These are phyloP conservation scores for Drosophila tani DNA, from an alignment of 1,140 invertebrate species.

Conservation along the genomic window DNA sequence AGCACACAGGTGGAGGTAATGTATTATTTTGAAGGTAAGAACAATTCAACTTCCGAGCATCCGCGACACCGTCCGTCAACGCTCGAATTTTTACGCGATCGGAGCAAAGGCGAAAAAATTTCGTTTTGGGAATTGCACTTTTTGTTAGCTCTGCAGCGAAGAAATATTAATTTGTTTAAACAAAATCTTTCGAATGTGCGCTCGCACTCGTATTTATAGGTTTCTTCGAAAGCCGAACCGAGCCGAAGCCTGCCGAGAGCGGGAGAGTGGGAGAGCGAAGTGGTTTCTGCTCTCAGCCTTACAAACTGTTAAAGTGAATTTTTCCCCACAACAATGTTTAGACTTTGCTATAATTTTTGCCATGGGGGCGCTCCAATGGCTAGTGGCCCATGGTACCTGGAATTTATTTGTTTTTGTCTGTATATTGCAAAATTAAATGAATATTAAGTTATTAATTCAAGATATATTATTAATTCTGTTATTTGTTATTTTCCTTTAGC, in stretches of 20 bases:
- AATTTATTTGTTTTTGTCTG: too few species aligned
- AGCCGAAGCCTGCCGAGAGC: neutral
- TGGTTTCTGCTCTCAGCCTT: neutral
- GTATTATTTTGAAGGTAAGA: neutral
- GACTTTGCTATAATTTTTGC: neutral
- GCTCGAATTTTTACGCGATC: constrained; percentile 10
- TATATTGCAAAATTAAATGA: too few species aligned
- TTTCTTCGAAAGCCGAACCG: neutral
- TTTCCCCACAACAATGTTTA: constrained; percentile 1
- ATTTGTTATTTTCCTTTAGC: too few species aligned
- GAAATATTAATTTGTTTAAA: neutral
- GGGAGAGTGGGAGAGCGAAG: neutral
- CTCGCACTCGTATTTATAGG: constrained; percentile 7
- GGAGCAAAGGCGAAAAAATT: neutral
- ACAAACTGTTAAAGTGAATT: neutral
- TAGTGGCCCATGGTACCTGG: neutral
- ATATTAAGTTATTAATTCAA: too few species aligned
- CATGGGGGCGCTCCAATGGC: neutral
- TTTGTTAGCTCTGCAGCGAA: constrained; percentile 1
- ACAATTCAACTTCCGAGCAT: neutral
- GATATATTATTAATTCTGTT: too few species aligned
- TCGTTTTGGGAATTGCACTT: constrained; percentile 3
- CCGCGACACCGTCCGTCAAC: neutral
- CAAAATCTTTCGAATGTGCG: neutral
- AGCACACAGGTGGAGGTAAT: constrained; percentile 15